Conservation (phyloP, 2,888 invertebrate species). For the Cylindroiulus punctatus region DNA sequence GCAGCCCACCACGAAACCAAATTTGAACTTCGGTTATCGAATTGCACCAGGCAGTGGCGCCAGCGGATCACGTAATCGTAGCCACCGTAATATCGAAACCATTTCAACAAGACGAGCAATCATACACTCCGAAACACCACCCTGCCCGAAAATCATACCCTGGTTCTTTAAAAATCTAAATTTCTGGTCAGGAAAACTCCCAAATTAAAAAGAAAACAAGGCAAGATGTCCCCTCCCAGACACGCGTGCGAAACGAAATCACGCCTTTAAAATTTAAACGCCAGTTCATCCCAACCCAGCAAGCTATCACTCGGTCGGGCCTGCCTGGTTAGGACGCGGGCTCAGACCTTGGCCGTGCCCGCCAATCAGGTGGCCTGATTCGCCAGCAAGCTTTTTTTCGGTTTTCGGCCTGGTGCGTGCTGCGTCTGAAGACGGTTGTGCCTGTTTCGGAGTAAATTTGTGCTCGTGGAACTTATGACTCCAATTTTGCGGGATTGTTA, state of each 20-base stretch:
- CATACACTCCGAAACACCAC: too few relatives aligned
- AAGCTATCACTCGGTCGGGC: too few relatives aligned
- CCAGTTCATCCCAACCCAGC: too few relatives aligned
- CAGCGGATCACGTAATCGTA: too few relatives aligned
- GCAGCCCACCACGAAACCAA: background rate
- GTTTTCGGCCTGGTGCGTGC: constrained; percentile 16
- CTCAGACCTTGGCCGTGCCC: constrained; percentile 24
- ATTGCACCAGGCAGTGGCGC: background rate
- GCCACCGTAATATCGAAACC: too few relatives aligned
- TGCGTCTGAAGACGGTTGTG: constrained; percentile 1
- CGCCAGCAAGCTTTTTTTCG: background rate
- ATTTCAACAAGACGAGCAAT: too few relatives aligned
- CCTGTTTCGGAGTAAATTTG: constrained; percentile 22
- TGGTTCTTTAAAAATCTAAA: too few relatives aligned
- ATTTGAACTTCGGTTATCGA: too few relatives aligned
- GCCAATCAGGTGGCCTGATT: constrained; percentile 38
- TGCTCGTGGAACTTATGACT: constrained; percentile 14
- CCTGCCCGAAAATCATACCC: too few relatives aligned
- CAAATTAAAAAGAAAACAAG: background rate
- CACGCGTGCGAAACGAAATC: background rate
- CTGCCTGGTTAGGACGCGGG: background rate
- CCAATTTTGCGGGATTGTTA: background rate
- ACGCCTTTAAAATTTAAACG: too few relatives aligned
- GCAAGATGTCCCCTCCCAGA: background rate
- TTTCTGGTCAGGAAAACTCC: background rate